phyloP scores from a whole-genome alignment of 2,113 vertebrate species.

The Danionella cerebrum region DNA sequence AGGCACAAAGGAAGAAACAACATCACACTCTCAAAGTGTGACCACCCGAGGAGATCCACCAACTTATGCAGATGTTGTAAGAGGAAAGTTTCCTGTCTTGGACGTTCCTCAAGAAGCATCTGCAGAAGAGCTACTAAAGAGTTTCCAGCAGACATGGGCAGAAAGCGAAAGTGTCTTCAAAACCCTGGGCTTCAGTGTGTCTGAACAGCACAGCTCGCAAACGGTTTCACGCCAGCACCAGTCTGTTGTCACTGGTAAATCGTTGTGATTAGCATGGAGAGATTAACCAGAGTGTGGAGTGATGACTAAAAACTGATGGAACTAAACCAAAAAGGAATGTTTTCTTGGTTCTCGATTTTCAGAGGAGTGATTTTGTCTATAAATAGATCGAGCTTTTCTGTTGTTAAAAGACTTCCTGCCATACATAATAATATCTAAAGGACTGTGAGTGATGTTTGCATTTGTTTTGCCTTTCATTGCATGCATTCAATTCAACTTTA shows the following conservation, averaged over 20 bases:
- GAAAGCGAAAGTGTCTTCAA: slow-evolving; percentile 74
- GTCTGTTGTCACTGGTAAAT: slow-evolving; percentile 77
- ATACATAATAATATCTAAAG: too few species aligned
- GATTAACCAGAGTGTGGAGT: slow-evolving; percentile 38
- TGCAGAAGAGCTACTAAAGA: slow-evolving; percentile 67
- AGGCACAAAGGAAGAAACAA: slow-evolving; percentile 45
- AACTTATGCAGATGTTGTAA: slow-evolving; percentile 83
- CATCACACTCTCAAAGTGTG: slow-evolving; percentile 52
- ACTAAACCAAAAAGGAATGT: not conserved
- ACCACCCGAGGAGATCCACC: slow-evolving; percentile 70
- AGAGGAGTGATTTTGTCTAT: too few species aligned
- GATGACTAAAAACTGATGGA: slow-evolving; percentile 42
- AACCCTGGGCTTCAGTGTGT: slow-evolving; percentile 69
- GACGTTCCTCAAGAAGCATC: slow-evolving; percentile 64
- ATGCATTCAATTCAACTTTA: too few species aligned
- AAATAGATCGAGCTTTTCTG: too few species aligned
- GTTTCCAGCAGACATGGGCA: slow-evolving; percentile 81
- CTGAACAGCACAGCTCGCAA: slow-evolving; percentile 66
- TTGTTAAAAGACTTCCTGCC: too few species aligned
- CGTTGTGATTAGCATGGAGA: slow-evolving; percentile 57
- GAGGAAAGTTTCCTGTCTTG: slow-evolving; percentile 62
- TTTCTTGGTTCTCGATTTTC: too few species aligned
- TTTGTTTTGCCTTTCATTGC: not conserved
- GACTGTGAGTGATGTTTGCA: not conserved
- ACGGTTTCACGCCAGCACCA: slow-evolving; percentile 68